Conservation (phyloP, 2,113 vertebrate genomes). For the Pseudorectes ferrugineus region DNA sequence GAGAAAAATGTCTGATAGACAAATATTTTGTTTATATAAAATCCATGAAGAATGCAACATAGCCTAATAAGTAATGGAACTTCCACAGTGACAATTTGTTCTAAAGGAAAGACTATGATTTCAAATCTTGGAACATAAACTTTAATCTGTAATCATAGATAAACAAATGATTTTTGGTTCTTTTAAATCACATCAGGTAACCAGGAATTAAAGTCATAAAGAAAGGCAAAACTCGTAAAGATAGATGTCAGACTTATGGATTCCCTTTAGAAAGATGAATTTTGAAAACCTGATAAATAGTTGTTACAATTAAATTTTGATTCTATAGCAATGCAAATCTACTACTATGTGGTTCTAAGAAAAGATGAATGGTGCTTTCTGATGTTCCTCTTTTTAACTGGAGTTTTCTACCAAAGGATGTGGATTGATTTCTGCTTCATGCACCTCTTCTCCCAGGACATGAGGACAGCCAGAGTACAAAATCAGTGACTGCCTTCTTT, state of each 20-base stretch:
- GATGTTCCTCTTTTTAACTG: neutral
- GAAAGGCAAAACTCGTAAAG: neutral
- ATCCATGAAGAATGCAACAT: neutral
- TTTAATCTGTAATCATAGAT: neutral
- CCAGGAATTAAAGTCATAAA: neutral
- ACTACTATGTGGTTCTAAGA: neutral
- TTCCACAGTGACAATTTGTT: neutral
- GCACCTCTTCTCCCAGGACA: fast-evolving
- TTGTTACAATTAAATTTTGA: neutral
- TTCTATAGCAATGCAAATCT: neutral
- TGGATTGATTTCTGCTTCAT: neutral
- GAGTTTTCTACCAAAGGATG: neutral
- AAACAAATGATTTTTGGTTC: neutral
- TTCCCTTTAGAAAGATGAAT: neutral
- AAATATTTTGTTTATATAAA: neutral
- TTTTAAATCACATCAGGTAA: neutral
- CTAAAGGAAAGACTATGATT: neutral
- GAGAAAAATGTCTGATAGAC: neutral
- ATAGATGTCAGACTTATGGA: neutral
- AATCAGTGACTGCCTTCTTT: neutral
- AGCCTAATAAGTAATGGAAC: neutral
- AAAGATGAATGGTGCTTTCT: neutral
- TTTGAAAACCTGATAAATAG: neutral
- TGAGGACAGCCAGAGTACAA: neutral
- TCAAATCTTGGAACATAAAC: neutral